A percentile compares a stretch with the other conserved stretches of the same genome.
phyloP scores from a whole-genome alignment of 1,140 invertebrate species.

The Calosoma granatense region DNA sequence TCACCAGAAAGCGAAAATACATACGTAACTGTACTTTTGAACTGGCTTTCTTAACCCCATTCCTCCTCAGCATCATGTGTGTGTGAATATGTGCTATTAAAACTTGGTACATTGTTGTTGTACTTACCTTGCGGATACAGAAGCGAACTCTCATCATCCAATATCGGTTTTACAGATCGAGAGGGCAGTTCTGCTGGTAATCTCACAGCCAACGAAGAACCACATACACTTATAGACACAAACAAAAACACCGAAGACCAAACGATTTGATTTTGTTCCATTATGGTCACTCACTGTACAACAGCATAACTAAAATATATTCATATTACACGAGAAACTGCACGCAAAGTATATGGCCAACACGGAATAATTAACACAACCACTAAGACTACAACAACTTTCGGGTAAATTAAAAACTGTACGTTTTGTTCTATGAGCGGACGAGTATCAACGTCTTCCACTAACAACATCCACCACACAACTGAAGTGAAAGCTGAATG shows the following conservation, averaged over 20 bases:
- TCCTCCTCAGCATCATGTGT: no score
- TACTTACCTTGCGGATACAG: no score
- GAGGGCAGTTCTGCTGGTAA: no score
- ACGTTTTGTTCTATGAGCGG: not conserved
- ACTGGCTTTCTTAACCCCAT: no score
- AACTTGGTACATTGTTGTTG: no score
- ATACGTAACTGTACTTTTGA: no score
- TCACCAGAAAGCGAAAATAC: no score
- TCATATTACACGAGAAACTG: not conserved
- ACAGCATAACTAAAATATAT: conserved; percentile 4
- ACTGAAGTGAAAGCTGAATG: not conserved
- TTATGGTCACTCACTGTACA: not conserved
- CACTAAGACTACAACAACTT: not conserved
- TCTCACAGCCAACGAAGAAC: no score
- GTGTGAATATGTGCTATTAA: no score
- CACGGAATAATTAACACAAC: not conserved
- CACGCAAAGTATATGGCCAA: not conserved
- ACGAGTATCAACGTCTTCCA: not conserved
- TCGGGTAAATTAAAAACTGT: conserved; percentile 2
- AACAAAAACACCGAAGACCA: not conserved
- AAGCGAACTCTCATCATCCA: no score
- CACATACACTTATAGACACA: not conserved
- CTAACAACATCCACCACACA: not conserved
- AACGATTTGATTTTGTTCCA: not conserved
- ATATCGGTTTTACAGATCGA: no score